Evolutionary conservation across 2,888 invertebrate genomes (phyloP), one percentile per base, ranked within the genome.

Genomic region (Limnephilus auricula): DNA sequence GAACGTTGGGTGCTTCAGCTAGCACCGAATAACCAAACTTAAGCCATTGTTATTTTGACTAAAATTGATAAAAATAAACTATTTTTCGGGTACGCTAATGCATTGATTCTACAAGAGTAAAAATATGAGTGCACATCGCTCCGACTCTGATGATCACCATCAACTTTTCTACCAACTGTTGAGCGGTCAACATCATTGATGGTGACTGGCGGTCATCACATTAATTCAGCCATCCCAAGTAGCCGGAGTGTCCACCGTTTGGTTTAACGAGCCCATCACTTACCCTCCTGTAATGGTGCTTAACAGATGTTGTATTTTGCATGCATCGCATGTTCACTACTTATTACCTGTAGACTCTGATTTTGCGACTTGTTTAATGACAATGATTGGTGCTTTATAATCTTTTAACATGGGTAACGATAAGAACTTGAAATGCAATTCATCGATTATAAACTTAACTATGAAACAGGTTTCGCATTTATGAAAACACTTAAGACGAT

Each of bases 211-310:
- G 31, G 32, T 32, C 80, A 80, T 80, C 80, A 80, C 31, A 80
- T 80, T 80, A 80, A 80, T 80, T 31, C 80, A 80, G 80, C 80
- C 32, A 31, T 31, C 31, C 18, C 2, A 80, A 80, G 80, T 80
- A 65, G 80, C 80, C 32, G 80, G 65, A 32, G 4, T 32, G 80
- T 31, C 80, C 80, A 32, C 80, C 80, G 80, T 80, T 80, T 32
- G 80, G 32, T 32, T 65, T 80, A 80, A 80, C 80, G 80, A 80
- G 31, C 32, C 80, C 4, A 80, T 32, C 32, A 31, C 31, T 80
- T 80, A 31, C 80, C 80, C 9, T 6, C 65, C 9, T 25, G 65
- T 25, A 65, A 65, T 65, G 65, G 25, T 65, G n/a, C n/a, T 25
- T 25, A n/a, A 65, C 65, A 25, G 65, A n/a, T n/a, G 65, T 65